Percentiles rank a stretch among this genome's conserved stretches.
Conservation (phyloP, 1,140 invertebrate genomes). For the Zaprionus ornatus region DNA sequence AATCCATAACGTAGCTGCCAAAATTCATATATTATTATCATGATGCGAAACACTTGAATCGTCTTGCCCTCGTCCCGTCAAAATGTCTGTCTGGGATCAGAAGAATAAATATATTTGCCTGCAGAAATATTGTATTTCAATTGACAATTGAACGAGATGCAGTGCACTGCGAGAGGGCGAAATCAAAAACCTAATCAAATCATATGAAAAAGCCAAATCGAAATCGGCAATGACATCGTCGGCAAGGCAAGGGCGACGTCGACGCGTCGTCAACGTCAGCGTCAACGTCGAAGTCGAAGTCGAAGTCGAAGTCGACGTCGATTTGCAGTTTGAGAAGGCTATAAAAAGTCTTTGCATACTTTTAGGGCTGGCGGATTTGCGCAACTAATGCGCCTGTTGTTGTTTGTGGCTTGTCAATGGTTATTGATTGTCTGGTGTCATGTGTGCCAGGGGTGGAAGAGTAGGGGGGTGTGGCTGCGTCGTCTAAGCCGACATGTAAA, state of each 20-base stretch:
- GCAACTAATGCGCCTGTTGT: slow-evolving; percentile 63
- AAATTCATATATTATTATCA: slow-evolving; percentile 66
- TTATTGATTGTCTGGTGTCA: slow-evolving; percentile 78
- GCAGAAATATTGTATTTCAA: slow-evolving; percentile 71
- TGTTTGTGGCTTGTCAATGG: slow-evolving; percentile 75
- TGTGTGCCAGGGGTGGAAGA: slow-evolving; percentile 39
- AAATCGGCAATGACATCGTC: slow-evolving; percentile 39
- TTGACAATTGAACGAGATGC: slow-evolving; percentile 60
- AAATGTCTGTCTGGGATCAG: neutral
- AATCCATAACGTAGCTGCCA: slow-evolving; percentile 34
- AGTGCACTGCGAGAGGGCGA: slow-evolving; percentile 51
- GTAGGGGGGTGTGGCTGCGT: neutral
- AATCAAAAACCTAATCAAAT: slow-evolving; percentile 74
- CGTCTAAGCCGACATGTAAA: slow-evolving; percentile 46
- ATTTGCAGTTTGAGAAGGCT: slow-evolving; percentile 61
- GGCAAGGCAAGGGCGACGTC: slow-evolving; percentile 9
- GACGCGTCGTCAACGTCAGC: slow-evolving; percentile 1
- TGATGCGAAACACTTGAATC: slow-evolving; percentile 24
- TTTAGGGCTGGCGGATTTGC: slow-evolving; percentile 58
- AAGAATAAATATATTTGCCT: slow-evolving; percentile 42
- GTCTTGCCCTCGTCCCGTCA: neutral
- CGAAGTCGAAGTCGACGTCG: slow-evolving; percentile 47
- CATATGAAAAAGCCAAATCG: slow-evolving; percentile 67
- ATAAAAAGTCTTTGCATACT: slow-evolving; percentile 58
- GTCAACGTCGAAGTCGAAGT: slow-evolving; percentile 16